Percentiles rank a stretch among this genome's conserved stretches.
These are phyloP conservation scores for Alligator mississippiensis DNA, from an alignment of 2,113 vertebrate species.

Conservation along the genomic window DNA sequence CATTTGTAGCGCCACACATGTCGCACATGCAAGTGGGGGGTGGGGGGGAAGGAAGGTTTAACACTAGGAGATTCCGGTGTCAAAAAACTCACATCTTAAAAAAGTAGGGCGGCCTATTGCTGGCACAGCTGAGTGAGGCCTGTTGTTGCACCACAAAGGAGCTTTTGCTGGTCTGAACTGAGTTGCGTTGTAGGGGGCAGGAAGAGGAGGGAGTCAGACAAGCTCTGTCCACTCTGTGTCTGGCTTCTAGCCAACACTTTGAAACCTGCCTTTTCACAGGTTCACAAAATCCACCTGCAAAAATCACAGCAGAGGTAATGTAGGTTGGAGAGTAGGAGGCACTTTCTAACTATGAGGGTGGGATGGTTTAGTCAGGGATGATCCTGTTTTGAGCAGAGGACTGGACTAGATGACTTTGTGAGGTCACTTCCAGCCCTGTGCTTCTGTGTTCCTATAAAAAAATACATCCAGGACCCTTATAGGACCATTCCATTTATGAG, in stretches of 20 bases:
- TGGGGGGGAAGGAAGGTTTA: too few relatives aligned
- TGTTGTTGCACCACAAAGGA: not conserved
- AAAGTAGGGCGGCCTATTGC: not conserved
- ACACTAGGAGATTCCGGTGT: too few relatives aligned
- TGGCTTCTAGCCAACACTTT: constrained; percentile 39
- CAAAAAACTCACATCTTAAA: too few relatives aligned
- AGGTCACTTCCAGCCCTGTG: too few relatives aligned
- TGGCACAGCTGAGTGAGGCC: not conserved
- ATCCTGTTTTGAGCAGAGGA: too few relatives aligned
- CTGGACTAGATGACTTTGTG: too few relatives aligned
- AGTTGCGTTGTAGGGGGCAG: not conserved
- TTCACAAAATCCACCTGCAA: constrained; percentile 57
- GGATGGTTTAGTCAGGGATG: too few relatives aligned
- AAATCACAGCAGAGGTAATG: not conserved
- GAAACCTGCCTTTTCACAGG: constrained; percentile 53
- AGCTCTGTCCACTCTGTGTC: constrained; percentile 29
- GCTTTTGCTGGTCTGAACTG: not conserved
- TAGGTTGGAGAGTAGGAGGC: too few relatives aligned
- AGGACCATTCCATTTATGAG: not conserved
- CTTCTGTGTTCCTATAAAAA: too few relatives aligned
- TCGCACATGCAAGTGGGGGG: too few relatives aligned
- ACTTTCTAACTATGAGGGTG: too few relatives aligned
- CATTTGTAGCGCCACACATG: too few relatives aligned
- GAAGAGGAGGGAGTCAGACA: constrained; percentile 15
- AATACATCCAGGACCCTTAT: rapidly evolving